A percentile compares a stretch with the other conserved stretches of the same genome.
These are phyloP conservation scores for Drosophila peninsularis DNA, from an alignment of 2,888 invertebrate species.

Conservation along the genomic window DNA sequence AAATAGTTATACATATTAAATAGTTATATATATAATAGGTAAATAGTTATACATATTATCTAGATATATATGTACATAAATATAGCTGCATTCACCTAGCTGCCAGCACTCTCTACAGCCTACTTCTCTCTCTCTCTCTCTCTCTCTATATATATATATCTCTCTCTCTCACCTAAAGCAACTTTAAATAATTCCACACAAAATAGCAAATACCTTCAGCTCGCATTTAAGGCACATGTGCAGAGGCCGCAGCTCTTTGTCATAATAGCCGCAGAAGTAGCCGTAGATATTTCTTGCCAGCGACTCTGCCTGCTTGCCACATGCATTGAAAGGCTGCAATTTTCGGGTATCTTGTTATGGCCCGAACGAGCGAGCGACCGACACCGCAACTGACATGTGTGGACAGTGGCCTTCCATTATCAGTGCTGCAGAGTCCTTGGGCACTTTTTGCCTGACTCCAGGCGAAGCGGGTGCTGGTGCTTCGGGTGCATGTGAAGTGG, in stretches of 20 bases:
- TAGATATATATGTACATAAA: too few relatives aligned
- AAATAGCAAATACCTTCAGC: background rate
- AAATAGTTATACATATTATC: too few relatives aligned
- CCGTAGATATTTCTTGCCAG: background rate
- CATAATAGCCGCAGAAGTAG: background rate
- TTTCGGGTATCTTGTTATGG: slow-evolving; percentile 42
- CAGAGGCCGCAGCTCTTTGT: slow-evolving; percentile 9
- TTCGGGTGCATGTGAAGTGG: slow-evolving; percentile 64
- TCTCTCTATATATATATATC: too few relatives aligned
- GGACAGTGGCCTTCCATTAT: slow-evolving; percentile 58
- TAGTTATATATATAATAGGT: too few relatives aligned
- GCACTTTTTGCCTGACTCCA: background rate
- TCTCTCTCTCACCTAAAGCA: background rate
- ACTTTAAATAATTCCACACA: background rate
- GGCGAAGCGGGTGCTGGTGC: background rate
- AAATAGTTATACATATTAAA: too few relatives aligned
- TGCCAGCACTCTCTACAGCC: background rate
- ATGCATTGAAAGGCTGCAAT: slow-evolving; percentile 36
- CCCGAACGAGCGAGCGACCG: background rate
- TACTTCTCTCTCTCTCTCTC: too few relatives aligned
- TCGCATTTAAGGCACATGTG: background rate
- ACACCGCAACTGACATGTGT: slow-evolving; percentile 48
- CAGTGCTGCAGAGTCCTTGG: slow-evolving; percentile 26
- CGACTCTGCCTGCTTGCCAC: slow-evolving; percentile 5
- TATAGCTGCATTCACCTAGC: background rate